Evolutionary conservation across 2,888 invertebrate genomes (phyloP).

Genomic region (Cristatella mucedo): DNA sequence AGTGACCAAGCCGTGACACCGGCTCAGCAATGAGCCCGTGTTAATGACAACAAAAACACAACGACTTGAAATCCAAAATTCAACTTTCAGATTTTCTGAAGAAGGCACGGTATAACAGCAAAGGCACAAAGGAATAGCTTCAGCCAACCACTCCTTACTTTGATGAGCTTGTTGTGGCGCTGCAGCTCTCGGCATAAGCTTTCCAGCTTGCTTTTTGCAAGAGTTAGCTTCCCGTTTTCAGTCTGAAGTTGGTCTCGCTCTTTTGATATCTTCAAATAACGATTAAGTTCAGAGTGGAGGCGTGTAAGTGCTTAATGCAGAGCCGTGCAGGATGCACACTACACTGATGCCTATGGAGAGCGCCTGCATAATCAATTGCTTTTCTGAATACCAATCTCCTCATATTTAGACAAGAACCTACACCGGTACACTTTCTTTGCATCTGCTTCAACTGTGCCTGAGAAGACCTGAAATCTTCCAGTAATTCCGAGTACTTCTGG

Average conservation of each 20-base stretch:
- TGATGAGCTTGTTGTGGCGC: constrained; percentile 74
- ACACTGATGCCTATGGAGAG: background rate
- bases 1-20: no score
- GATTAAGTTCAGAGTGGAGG: background rate
- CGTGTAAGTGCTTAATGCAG: background rate
- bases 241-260: constrained; percentile 67
- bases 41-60: no score
- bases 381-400: background rate
- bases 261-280: constrained; percentile 43
- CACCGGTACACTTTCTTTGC: constrained; percentile 23
- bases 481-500: constrained; percentile 58
- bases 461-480: constrained; percentile 49
- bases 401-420: constrained; percentile 1
- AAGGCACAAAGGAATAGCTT: no score
- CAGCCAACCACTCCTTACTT: no score
- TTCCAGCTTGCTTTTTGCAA: constrained; percentile 68
- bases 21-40: no score
- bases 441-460: constrained; percentile 31
- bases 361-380: background rate
- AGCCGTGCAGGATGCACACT: background rate
- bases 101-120: no score
- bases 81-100: no score
- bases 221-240: constrained; percentile 64
- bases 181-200: constrained; percentile 79
- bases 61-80: no score